These are phyloP conservation scores for Sphaerodactylus townsendi DNA, from an alignment of 2,113 vertebrate genomes.

Conservation along the genomic window DNA sequence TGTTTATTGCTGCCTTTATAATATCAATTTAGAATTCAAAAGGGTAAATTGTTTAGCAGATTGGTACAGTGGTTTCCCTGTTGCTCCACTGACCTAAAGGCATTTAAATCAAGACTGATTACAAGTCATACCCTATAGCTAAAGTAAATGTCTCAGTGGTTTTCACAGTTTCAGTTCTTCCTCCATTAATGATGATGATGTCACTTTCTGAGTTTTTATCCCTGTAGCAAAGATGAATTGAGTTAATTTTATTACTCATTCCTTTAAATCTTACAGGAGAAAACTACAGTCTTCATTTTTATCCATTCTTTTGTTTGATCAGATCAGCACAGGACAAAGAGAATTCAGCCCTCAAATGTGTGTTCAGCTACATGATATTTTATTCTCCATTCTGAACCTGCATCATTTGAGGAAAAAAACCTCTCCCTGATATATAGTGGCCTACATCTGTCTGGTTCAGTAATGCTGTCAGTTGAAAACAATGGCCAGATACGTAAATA, in stretches of 20 bases:
- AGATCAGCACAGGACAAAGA: neutral
- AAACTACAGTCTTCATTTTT: neutral
- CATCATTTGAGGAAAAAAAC: neutral
- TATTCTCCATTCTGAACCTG: neutral
- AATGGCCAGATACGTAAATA: neutral
- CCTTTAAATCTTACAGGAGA: neutral
- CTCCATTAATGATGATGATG: neutral
- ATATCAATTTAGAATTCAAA: conserved; percentile 20
- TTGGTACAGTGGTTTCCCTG: neutral
- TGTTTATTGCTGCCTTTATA: neutral
- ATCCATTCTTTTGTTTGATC: neutral
- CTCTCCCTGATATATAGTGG: neutral
- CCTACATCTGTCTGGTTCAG: neutral
- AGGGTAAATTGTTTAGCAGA: neutral
- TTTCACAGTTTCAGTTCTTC: neutral
- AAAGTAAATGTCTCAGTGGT: neutral
- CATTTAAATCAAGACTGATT: conserved; percentile 4
- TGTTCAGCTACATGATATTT: neutral
- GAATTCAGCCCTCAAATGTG: neutral
- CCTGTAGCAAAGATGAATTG: neutral
- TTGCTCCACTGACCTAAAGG: neutral
- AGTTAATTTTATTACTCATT: neutral
- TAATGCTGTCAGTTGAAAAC: neutral
- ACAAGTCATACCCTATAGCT: neutral
- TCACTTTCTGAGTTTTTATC: neutral